Evolutionary conservation across 2,113 vertebrate genomes (phyloP), one percentile per base, ranked within the genome.

Genomic region (Microtus montanus): DNA sequence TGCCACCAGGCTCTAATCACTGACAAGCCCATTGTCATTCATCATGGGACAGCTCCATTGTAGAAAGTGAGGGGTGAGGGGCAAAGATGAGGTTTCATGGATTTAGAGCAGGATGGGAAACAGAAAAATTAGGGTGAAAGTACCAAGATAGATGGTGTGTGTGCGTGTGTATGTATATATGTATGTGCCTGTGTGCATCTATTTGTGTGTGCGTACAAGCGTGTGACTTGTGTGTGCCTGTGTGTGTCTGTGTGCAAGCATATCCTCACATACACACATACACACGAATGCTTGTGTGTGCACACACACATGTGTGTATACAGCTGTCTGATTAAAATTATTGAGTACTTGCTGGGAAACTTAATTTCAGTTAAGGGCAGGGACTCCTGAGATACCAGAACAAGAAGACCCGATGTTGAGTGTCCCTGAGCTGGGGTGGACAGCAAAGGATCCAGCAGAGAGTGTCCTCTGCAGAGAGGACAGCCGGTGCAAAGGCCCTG

Each of bases 91-190:
- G 19, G 19, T 58, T 58, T 58, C 54, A 20, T 58, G 54, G 54
- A 58, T 58, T 58, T 58, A 58, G 54, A 58, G 5, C 54, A 58
- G 5, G 54, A 58, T 58, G 20, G 54, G 54, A 58, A 58, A 58
- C 54, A 58, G 54, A 58, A 58, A 58, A 58, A 58, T 58, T 1
- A 58, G 41, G 5, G 30, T 26, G 47, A 28, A 0, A 1, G 24
- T 1, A 49, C 15, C 26, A 44, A n/a, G 70, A 47, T 28, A 87
- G 35, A 44, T 30, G 61, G 52, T 38, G 24, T 61, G n/a, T 44
- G 14, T 41, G 11, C 13, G 15, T 9, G 10, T 58, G 2, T 58
- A 5, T 24, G 2, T 3, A 7, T 7, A 0, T 4, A 1, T 28
- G 35, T 41, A 26, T 58, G 2, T n/a, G 19, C 14, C 7, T 79